phyloP scores from a whole-genome alignment of 2,113 vertebrate genomes.

The Electrona antarctica region DNA sequence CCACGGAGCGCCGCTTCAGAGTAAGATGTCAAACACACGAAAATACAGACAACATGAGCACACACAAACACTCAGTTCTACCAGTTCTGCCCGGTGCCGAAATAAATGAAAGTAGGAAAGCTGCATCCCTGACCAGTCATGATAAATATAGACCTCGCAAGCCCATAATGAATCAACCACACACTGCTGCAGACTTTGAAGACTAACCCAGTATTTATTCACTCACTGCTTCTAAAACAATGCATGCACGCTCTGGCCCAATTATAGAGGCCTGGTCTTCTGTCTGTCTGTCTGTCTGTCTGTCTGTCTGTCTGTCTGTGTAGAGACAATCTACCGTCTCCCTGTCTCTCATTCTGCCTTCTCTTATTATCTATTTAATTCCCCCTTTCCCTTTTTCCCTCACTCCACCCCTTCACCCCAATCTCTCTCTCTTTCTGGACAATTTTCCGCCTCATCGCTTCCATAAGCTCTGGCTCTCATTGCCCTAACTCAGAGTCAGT shows the following conservation, averaged over 20 bases:
- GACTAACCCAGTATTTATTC: slow-evolving; percentile 68
- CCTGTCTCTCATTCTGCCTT: slow-evolving; percentile 10
- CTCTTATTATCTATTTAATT: not conserved
- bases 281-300: slow-evolving; percentile 11
- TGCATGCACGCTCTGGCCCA: slow-evolving; percentile 64
- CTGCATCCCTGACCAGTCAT: slow-evolving; percentile 37
- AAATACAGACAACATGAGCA: slow-evolving; percentile 5
- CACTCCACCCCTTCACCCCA: slow-evolving; percentile 14
- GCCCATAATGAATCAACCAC: slow-evolving; percentile 70
- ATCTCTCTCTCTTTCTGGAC: slow-evolving; percentile 47
- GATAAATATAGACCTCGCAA: slow-evolving; percentile 63
- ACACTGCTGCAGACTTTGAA: slow-evolving; percentile 57
- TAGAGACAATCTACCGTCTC: no score
- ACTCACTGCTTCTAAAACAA: slow-evolving; percentile 61
- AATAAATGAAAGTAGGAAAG: slow-evolving; percentile 36
- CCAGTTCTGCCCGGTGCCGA: not conserved
- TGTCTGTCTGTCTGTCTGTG: slow-evolving; percentile 1
- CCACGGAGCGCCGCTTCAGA: slow-evolving; percentile 68
- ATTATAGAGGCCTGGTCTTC: slow-evolving; percentile 49
- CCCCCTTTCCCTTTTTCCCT: slow-evolving; percentile 35
- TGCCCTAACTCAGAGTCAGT: slow-evolving; percentile 70
- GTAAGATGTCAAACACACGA: slow-evolving; percentile 64
- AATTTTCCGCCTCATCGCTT: slow-evolving; percentile 76
- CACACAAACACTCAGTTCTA: not conserved
- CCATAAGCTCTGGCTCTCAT: slow-evolving; percentile 74